Evolutionary conservation across 2,888 invertebrate genomes (phyloP).

Genomic region (Alloplasta piceator): DNA sequence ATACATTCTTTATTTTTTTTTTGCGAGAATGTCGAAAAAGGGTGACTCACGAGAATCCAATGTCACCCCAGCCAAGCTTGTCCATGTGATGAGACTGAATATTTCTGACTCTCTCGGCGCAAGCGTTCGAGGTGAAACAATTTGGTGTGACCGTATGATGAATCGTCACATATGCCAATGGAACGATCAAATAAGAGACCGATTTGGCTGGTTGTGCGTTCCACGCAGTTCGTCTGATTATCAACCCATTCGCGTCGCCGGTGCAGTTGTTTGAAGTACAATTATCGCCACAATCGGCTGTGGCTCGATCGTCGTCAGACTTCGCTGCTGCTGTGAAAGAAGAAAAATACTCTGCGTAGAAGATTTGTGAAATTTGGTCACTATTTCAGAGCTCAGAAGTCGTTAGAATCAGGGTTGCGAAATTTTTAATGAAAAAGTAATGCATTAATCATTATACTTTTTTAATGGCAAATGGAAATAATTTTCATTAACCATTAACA

Average conservation of each 20-base stretch:
- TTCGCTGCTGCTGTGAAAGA: too few relatives aligned
- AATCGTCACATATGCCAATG: slow-evolving; percentile 85
- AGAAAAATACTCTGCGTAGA: too few relatives aligned
- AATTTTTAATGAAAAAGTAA: too few relatives aligned
- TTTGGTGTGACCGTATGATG: slow-evolving; percentile 85
- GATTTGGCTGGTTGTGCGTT: slow-evolving; percentile 84
- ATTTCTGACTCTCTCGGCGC: slow-evolving; percentile 81
- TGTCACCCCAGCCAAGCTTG: slow-evolving; percentile 84
- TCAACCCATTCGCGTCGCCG: slow-evolving; percentile 58
- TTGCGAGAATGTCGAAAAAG: not conserved
- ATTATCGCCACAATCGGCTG: too few relatives aligned
- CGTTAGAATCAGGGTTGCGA: too few relatives aligned
- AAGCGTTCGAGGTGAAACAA: slow-evolving; percentile 83
- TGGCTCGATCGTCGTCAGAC: too few relatives aligned
- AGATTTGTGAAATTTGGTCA: too few relatives aligned
- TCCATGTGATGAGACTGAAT: slow-evolving; percentile 85
- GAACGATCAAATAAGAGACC: slow-evolving; percentile 85
- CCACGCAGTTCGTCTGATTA: slow-evolving; percentile 86
- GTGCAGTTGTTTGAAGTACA: too few relatives aligned
- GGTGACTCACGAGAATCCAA: slow-evolving; percentile 86
- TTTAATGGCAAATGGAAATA: too few relatives aligned
- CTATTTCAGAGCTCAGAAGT: too few relatives aligned
- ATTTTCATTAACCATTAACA: too few relatives aligned
- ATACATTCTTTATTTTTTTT: not conserved
- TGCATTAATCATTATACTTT: too few relatives aligned